Conservation (phyloP, 2,888 invertebrate genomes). For the Erpobdella octoculata region DNA sequence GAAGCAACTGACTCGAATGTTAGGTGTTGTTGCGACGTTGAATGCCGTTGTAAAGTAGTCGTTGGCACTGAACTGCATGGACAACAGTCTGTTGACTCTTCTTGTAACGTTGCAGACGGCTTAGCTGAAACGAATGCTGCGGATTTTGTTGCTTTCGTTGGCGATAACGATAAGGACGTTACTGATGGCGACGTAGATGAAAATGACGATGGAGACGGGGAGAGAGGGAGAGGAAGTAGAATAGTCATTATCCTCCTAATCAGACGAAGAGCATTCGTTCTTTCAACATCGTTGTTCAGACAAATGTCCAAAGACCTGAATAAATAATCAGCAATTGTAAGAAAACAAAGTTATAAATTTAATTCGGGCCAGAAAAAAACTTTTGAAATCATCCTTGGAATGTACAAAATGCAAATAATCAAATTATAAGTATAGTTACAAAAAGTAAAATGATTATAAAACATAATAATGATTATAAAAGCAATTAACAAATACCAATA, state of each 20-base stretch:
- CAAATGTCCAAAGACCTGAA: conserved; percentile 77
- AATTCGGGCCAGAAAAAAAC: not conserved
- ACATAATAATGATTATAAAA: not conserved
- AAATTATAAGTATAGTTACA: too few relatives aligned
- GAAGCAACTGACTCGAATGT: too few relatives aligned
- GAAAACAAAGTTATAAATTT: not conserved
- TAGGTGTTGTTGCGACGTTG: too few relatives aligned
- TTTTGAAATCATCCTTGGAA: too few relatives aligned
- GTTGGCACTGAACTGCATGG: too few relatives aligned
- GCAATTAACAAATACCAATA: too few relatives aligned
- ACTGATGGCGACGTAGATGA: not conserved
- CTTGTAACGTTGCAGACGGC: not conserved
- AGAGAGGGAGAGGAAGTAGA: conserved; percentile 65
- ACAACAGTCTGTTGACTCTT: too few relatives aligned
- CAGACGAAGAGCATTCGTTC: conserved; percentile 80
- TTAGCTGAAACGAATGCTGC: not conserved
- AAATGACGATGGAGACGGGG: conserved; percentile 52
- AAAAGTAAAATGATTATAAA: too few relatives aligned
- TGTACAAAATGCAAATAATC: too few relatives aligned
- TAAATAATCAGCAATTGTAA: not conserved
- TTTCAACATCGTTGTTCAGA: conserved; percentile 70
- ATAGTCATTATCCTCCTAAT: conserved; percentile 65
- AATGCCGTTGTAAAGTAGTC: too few relatives aligned
- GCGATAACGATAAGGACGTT: not conserved
- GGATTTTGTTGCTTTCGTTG: not conserved